A percentile compares a stretch with the other conserved stretches of the same genome.
Evolutionary conservation across 1,140 invertebrate species (phyloP).

Genomic region (Pogonus chalceus): DNA sequence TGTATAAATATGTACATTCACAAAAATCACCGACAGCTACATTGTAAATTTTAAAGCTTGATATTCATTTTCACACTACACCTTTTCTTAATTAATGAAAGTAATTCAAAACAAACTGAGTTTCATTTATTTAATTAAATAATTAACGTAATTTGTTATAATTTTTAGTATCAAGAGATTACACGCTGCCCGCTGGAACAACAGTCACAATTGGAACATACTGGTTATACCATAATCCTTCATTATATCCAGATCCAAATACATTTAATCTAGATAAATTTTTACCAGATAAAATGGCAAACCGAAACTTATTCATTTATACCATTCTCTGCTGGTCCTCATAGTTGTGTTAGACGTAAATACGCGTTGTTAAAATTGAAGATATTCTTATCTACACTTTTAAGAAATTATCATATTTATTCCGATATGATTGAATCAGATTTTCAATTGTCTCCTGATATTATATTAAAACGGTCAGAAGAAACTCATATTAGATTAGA

Average conservation of each 20-base stretch:
- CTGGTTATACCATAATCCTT: conserved; percentile 51
- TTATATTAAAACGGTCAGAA: background rate
- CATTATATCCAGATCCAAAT: conserved; percentile 56
- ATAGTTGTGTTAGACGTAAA: conserved; percentile 55
- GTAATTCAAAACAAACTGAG: too few species aligned
- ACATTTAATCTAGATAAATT: conserved; percentile 71
- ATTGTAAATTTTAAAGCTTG: too few species aligned
- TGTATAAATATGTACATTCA: too few species aligned
- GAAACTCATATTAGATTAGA: background rate
- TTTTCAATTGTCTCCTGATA: background rate
- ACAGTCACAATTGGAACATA: too few species aligned
- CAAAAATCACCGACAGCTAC: too few species aligned
- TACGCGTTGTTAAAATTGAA: conserved; percentile 49
- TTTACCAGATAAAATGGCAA: conserved; percentile 47
- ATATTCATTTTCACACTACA: too few species aligned
- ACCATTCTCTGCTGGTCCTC: conserved; percentile 62
- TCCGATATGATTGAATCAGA: background rate
- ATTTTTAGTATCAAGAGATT: too few species aligned
- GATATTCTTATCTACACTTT: conserved; percentile 7
- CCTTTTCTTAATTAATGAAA: too few species aligned
- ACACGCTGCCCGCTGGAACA: too few species aligned
- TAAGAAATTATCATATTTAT: background rate
- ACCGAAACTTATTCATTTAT: conserved; percentile 57
- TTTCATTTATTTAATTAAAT: too few species aligned
- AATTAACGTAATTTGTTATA: background rate